Evolutionary conservation across 2,797 vertebrate species (phyloP).

Genomic region (Rhynchonycteris naso): DNA sequence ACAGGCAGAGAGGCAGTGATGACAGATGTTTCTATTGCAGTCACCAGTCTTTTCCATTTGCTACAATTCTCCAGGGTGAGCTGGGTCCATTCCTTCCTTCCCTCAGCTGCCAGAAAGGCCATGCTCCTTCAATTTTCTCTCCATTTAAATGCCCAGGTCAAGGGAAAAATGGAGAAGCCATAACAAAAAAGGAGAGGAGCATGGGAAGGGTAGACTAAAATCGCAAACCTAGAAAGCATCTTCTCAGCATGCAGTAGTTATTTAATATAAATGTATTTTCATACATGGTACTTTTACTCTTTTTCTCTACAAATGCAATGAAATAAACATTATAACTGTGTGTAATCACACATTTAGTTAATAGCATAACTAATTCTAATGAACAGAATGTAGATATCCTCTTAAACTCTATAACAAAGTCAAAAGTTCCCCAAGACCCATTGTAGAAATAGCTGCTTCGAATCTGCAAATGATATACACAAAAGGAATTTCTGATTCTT

Average conservation of each 20-base stretch:
- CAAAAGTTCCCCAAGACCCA: not conserved
- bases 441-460: not conserved
- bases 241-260: not conserved
- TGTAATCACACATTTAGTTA: not conserved
- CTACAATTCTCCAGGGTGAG: constrained; percentile 53
- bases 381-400: not conserved
- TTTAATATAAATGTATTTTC: constrained; percentile 13
- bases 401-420: not conserved
- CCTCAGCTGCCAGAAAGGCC: not conserved
- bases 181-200: not conserved
- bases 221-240: not conserved
- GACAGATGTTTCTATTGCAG: not conserved
- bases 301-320: not conserved
- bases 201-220: not conserved
- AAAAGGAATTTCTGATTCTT: not conserved
- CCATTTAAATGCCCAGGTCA: not conserved
- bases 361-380: not conserved
- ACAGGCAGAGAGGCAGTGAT: not conserved
- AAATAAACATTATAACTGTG: not conserved
- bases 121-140: constrained; percentile 25
- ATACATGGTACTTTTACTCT: not conserved
- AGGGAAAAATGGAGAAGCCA: not conserved
- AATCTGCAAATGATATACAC: not conserved
- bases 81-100: not conserved
- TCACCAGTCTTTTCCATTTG: constrained; percentile 39